phyloP scores from a whole-genome alignment of 2,113 vertebrate genomes.

The Ceuthmochares aereus region DNA sequence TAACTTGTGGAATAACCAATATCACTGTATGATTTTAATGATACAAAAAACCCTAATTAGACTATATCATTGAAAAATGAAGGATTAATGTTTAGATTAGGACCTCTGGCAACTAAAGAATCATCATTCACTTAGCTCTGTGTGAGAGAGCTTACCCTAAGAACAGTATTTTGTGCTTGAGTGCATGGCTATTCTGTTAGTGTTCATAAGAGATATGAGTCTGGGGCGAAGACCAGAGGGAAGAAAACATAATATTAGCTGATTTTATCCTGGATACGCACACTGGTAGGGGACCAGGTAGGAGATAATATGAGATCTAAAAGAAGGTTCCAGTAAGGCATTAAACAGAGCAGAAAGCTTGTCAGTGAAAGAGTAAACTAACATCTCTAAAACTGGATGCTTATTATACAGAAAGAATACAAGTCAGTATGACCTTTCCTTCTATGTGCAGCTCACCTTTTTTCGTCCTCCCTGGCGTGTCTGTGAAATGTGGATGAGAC shows the following conservation, averaged over 20 bases:
- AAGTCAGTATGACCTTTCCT: neutral
- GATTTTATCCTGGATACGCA: neutral
- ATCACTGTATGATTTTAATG: conserved; percentile 15
- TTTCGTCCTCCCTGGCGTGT: neutral
- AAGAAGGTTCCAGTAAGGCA: neutral
- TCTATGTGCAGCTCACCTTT: neutral
- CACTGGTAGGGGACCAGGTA: neutral
- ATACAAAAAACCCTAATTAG: neutral
- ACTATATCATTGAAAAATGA: neutral
- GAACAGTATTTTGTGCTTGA: neutral
- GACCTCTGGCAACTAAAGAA: neutral
- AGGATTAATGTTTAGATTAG: neutral
- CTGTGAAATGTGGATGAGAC: neutral
- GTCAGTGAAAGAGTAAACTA: neutral
- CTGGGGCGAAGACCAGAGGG: neutral
- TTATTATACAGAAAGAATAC: neutral
- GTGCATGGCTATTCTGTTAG: neutral
- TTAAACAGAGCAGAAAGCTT: neutral
- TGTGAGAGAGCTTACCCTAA: neutral
- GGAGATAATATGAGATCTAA: neutral
- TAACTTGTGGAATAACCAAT: conserved; percentile 11
- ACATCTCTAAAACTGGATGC: neutral
- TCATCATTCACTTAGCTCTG: neutral
- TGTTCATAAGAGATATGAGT: neutral
- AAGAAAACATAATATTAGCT: neutral